Evolutionary conservation across 2,113 vertebrate genomes (phyloP).

Genomic region (Bambusicola thoracicus): DNA sequence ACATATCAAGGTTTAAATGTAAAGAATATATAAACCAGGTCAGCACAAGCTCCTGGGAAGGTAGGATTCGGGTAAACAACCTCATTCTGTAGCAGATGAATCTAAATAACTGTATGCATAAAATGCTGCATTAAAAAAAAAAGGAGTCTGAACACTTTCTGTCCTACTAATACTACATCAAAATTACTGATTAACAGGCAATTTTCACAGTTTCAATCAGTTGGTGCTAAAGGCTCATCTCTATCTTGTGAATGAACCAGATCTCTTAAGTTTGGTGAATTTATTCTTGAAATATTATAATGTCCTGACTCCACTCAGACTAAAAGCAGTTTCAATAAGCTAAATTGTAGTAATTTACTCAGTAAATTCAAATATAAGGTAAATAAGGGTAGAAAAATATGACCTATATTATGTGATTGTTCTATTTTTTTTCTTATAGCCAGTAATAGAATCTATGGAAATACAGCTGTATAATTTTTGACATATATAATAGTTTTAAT

Average conservation of each 20-base stretch:
- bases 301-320: neutral
- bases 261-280: neutral
- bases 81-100: neutral
- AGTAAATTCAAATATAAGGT: neutral
- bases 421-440: neutral
- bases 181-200: constrained; percentile 5
- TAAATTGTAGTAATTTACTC: neutral
- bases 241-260: neutral
- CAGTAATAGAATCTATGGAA: neutral
- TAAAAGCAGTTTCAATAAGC: neutral
- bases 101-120: neutral
- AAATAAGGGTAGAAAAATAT: neutral
- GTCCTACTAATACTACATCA: neutral
- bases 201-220: neutral
- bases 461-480: neutral
- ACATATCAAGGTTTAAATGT: neutral
- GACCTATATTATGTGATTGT: neutral
- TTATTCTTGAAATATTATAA: neutral
- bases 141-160: neutral
- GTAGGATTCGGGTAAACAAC: neutral
- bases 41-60: neutral
- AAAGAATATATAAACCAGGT: neutral
- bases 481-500: neutral
- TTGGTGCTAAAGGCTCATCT: neutral
- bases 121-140: neutral